phyloP scores from a whole-genome alignment of 2,113 vertebrate species.

The Prochilodus magdalenae region DNA sequence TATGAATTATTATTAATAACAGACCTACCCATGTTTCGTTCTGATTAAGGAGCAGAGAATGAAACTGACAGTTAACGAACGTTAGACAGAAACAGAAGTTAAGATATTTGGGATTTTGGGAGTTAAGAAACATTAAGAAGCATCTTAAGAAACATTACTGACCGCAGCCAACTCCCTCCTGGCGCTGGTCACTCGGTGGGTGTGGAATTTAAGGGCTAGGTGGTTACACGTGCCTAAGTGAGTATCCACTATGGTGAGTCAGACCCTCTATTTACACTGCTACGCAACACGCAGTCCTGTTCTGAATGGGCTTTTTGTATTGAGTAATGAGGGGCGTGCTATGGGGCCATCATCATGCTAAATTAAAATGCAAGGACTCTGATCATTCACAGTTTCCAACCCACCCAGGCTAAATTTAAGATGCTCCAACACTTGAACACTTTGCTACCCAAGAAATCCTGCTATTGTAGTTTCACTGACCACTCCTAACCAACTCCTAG shows the following conservation, averaged over 20 bases:
- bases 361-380: no score
- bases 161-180: background rate
- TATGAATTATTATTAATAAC: no score
- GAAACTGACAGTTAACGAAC: background rate
- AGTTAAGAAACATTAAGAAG: no score
- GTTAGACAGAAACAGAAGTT: background rate
- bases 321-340: background rate
- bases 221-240: background rate
- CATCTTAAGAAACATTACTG: background rate
- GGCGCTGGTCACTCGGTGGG: background rate
- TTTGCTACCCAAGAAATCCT: no score
- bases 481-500: background rate
- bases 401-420: no score
- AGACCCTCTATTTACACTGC: background rate
- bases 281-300: background rate
- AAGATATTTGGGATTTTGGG: no score
- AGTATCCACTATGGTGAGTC: background rate
- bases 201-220: background rate
- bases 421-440: no score
- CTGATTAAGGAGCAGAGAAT: background rate
- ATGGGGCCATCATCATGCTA: background rate
- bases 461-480: no score
- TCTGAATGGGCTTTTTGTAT: slow-evolving; percentile 27
- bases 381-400: no score
- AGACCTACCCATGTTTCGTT: no score